A percentile compares a stretch with the other conserved stretches of the same genome.
Conservation (phyloP, 2,113 vertebrate species). For the Oostethus manadensis region DNA sequence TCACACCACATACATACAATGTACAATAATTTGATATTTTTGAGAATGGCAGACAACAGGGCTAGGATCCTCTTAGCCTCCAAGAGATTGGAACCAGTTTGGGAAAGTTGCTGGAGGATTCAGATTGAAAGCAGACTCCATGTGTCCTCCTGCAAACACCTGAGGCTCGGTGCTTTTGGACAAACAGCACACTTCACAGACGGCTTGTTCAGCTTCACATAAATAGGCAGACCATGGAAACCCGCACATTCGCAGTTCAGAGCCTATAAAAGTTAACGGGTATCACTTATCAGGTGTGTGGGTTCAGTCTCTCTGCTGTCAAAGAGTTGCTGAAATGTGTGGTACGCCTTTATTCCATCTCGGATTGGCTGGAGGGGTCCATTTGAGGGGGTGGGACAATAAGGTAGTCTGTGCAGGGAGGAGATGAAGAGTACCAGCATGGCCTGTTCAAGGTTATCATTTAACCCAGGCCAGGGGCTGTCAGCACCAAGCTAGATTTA, state of each 20-base stretch:
- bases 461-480: slow-evolving; percentile 70
- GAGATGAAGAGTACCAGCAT: slow-evolving; percentile 70
- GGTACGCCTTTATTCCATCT: slow-evolving; percentile 68
- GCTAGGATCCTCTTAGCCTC: slow-evolving; percentile 1
- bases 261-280: slow-evolving; percentile 75
- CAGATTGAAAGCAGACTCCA: slow-evolving; percentile 33
- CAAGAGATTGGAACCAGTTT: slow-evolving; percentile 12
- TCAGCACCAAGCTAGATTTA: slow-evolving; percentile 77
- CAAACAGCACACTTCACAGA: slow-evolving; percentile 49
- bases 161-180: slow-evolving; percentile 50
- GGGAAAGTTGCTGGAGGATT: slow-evolving; percentile 27
- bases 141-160: slow-evolving; percentile 42
- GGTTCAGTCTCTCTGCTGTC: slow-evolving; percentile 62
- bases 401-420: slow-evolving; percentile 70
- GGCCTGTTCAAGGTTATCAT: slow-evolving; percentile 79
- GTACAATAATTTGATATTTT: neutral
- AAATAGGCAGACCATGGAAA: slow-evolving; percentile 71
- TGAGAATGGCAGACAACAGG: slow-evolving; percentile 13
- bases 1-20: neutral
- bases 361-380: slow-evolving; percentile 63
- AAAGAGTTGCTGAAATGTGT: slow-evolving; percentile 74
- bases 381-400: slow-evolving; percentile 66
- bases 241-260: slow-evolving; percentile 67
- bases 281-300: slow-evolving; percentile 77
- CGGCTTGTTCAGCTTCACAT: slow-evolving; percentile 48